phyloP scores from a whole-genome alignment of 1,140 invertebrate genomes.

The Pinna nobilis region DNA sequence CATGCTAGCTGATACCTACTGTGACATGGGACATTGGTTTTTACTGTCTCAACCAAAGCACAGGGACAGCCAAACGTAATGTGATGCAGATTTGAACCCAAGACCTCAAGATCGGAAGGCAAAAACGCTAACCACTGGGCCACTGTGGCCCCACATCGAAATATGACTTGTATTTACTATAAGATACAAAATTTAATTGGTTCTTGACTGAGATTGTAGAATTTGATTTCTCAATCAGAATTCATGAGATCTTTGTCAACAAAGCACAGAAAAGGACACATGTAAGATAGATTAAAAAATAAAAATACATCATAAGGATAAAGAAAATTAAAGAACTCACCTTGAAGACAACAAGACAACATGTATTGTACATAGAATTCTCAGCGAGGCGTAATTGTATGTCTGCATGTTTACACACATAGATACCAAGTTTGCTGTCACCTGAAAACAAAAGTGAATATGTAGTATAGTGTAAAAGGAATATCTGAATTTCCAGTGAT shows the following conservation, averaged over 20 bases:
- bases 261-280: too few relatives aligned
- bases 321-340: constrained; percentile 21
- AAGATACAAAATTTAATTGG: constrained; percentile 3
- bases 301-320: too few relatives aligned
- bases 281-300: too few relatives aligned
- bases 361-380: constrained; percentile 4
- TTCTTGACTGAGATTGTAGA: background rate
- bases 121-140: too few relatives aligned
- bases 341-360: constrained; percentile 52
- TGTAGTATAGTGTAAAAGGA: background rate
- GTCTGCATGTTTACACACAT: constrained; percentile 57
- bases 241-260: background rate
- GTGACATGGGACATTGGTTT: too few relatives aligned
- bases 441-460: constrained; percentile 42
- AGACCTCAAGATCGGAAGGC: too few relatives aligned
- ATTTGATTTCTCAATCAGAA: background rate
- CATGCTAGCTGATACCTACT: too few relatives aligned
- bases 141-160: too few relatives aligned
- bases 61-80: too few relatives aligned
- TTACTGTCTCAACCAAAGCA: too few relatives aligned
- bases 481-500: too few relatives aligned
- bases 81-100: too few relatives aligned
- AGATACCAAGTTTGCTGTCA: constrained; percentile 50
- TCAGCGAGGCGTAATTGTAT: constrained; percentile 44
- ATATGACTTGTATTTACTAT: background rate